A percentile compares a stretch with the other conserved stretches of the same genome.
These are phyloP conservation scores for Scaptomyza hsui DNA, from an alignment of 1,140 invertebrate species.

Conservation along the genomic window DNA sequence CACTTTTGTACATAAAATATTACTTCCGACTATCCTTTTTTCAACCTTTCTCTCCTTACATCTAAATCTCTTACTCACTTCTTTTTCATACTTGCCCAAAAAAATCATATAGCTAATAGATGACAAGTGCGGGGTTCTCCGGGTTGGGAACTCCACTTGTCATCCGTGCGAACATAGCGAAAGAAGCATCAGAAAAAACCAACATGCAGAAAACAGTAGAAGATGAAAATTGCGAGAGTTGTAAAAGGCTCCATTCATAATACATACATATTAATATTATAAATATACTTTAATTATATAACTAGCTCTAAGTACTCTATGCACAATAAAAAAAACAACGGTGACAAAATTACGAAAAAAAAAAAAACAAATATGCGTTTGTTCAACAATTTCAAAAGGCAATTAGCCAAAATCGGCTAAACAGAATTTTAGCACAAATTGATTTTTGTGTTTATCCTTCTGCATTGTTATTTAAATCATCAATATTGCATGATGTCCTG, in stretches of 20 bases:
- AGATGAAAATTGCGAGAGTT: constrained; percentile 62
- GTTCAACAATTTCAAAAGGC: background rate
- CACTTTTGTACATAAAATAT: constrained; percentile 75
- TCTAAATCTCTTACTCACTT: constrained; percentile 29
- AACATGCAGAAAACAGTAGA: constrained; percentile 41
- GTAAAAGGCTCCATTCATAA: constrained; percentile 63
- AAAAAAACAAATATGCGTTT: constrained; percentile 19
- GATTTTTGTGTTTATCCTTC: constrained; percentile 8
- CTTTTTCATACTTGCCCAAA: constrained; percentile 24
- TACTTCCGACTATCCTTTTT: constrained; percentile 41
- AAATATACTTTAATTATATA: constrained; percentile 78
- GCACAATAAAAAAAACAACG: constrained; percentile 83
- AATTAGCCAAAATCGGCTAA: constrained; percentile 8
- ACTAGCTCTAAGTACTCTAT: constrained; percentile 81
- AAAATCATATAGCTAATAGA: constrained; percentile 67
- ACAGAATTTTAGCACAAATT: constrained; percentile 7
- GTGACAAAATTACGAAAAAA: constrained; percentile 84
- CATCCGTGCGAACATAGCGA: constrained; percentile 50
- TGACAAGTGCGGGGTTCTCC: constrained; percentile 60
- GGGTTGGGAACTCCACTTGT: constrained; percentile 61
- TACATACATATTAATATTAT: constrained; percentile 66
- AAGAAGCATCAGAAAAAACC: constrained; percentile 39
- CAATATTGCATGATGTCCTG: background rate
- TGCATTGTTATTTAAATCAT: too few relatives aligned
- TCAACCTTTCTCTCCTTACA: constrained; percentile 10